Base-by-base conservation (phyloP, 2,113 vertebrate species). In the Mus pahari region DNA sequence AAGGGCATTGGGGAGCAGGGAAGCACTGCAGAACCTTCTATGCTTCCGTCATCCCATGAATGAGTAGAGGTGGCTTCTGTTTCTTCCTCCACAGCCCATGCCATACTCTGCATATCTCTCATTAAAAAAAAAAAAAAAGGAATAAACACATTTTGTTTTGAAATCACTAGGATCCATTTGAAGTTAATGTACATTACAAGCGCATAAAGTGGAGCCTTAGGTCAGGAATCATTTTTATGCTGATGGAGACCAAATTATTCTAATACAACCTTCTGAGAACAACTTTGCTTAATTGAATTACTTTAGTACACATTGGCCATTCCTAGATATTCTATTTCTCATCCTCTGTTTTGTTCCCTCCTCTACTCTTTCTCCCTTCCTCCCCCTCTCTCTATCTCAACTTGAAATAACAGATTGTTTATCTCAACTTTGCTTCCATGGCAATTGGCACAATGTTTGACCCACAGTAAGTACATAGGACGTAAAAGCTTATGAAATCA, bases 321-420 rank as follows among this genome's bases (percentile, higher is more conserved):
- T 33, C 11, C 50, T 60, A 7, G 9, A 3, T 78, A 17, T 31
- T 81, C 92, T 95, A 86, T 70, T 93, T 96, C 82, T 86, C 75
- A 42, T 39, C 17, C 91, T 75, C 55, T 74, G n/a, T 28, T 83
- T 91, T 94, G 73, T 82, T 48, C 50, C 39, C 13, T 48, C 39
- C 24, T 42, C 24, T 62, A 42, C 62, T 62, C 16, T 33, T 10
- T 39, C 12, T 90, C 3, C 74, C 92, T 92, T 77, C 82, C 24
- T 33, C 16, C 42, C 1, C 74, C 45, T 94, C 28, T 39, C 26
- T 39, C 42, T 33, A 45, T 82, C 4, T 45, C 39, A 36, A 77
- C n/a, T 93, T 89, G 66, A 94, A 94, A 93, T 58, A 75, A 88
- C 71, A 73, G 26, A 66, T 70, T 89, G 31, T 83, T 87, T 92